A percentile compares a stretch with the other conserved stretches of the same genome.
phyloP scores from a whole-genome alignment of 2,113 vertebrate species.

The Mellivora capensis region DNA sequence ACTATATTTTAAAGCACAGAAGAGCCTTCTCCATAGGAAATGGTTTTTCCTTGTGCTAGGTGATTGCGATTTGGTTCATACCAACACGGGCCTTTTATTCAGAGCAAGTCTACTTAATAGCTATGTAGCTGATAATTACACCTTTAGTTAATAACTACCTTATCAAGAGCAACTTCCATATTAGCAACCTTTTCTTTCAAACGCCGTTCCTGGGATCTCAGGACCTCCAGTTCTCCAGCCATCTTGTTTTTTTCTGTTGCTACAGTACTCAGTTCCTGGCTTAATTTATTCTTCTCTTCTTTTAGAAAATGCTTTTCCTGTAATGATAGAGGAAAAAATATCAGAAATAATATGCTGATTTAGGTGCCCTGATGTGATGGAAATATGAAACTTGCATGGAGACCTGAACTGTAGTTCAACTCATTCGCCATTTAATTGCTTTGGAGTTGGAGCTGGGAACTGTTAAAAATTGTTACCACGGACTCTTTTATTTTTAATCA shows the following conservation, averaged over 20 bases:
- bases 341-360: neutral
- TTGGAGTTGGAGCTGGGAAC: neutral
- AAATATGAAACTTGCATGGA: neutral
- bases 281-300: constrained; percentile 81
- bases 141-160: constrained; percentile 76
- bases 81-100: neutral
- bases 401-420: neutral
- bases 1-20: neutral
- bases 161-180: constrained; percentile 88
- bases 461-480: neutral
- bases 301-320: constrained; percentile 87
- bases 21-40: neutral
- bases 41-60: neutral
- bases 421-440: neutral
- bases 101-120: neutral
- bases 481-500: neutral
- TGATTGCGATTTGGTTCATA: neutral
- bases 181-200: constrained; percentile 82
- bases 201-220: constrained; percentile 81
- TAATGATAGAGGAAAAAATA: constrained; percentile 14
- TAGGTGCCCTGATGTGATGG: neutral
- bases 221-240: constrained; percentile 81
- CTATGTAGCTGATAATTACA: neutral
- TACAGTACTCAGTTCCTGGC: constrained; percentile 78
- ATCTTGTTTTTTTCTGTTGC: constrained; percentile 85